Evolutionary conservation across 1,140 invertebrate species (phyloP).

Genomic region (Oncopodura yosiiana): DNA sequence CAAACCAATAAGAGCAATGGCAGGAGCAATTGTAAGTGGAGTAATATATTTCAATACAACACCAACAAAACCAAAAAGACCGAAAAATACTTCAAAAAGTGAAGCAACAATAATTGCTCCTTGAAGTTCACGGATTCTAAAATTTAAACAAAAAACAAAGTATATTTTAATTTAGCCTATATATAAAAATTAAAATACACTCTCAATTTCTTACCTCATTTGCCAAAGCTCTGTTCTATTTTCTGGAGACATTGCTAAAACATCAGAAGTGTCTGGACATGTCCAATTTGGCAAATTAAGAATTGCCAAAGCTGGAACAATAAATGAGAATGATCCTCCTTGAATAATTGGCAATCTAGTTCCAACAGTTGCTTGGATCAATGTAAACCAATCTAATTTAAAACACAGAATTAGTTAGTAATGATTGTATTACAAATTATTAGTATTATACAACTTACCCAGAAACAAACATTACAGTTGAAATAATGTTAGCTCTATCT

Average conservation of each 20-base stretch:
- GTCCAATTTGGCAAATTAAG: conserved; percentile 42
- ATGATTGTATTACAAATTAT: conserved; percentile 44
- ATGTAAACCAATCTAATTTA: conserved; percentile 14
- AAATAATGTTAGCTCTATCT: conserved; percentile 42
- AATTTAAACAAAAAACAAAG: too few relatives aligned
- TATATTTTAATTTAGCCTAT: too few relatives aligned
- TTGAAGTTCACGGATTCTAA: conserved; percentile 46
- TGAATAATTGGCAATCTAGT: conserved; percentile 32
- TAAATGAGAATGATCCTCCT: conserved; percentile 45
- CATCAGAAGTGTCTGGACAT: conserved; percentile 38
- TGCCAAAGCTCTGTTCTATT: conserved; percentile 43
- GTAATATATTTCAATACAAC: conserved; percentile 62
- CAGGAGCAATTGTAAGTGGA: conserved; percentile 68
- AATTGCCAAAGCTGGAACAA: conserved; percentile 45
- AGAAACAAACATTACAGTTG: conserved; percentile 46
- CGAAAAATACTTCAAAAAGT: conserved; percentile 44
- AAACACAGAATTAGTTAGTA: neutral
- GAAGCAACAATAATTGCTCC: conserved; percentile 46
- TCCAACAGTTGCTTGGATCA: conserved; percentile 32
- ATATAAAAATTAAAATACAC: too few relatives aligned
- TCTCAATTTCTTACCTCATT: too few relatives aligned
- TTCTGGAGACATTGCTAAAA: conserved; percentile 21
- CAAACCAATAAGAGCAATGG: conserved; percentile 65
- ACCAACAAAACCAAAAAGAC: conserved; percentile 54
- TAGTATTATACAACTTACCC: too few relatives aligned